phyloP scores from a whole-genome alignment of 1,140 invertebrate species.

The Plodia interpunctella region DNA sequence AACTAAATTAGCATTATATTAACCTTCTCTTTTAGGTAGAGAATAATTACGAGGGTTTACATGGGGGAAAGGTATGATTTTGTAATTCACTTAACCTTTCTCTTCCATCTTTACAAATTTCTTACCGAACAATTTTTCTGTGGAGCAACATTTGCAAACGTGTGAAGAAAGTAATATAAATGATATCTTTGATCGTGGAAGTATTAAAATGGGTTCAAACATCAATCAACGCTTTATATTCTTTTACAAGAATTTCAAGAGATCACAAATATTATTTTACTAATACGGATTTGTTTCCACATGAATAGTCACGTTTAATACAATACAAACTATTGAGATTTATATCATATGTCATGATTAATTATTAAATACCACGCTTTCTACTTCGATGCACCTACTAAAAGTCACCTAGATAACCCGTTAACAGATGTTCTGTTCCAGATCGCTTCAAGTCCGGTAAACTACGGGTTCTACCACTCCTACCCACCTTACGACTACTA shows the following conservation, averaged over 20 bases:
- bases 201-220: too few species aligned
- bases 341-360: too few species aligned
- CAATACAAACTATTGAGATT: too few species aligned
- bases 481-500: conserved; percentile 60
- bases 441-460: conserved; percentile 75
- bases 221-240: too few species aligned
- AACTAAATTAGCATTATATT: conserved; percentile 29
- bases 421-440: conserved; percentile 76
- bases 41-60: conserved; percentile 50
- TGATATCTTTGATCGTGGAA: too few species aligned
- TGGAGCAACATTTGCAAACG: too few species aligned
- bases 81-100: conserved; percentile 18
- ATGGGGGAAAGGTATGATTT: conserved; percentile 61
- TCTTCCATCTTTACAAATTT: not conserved
- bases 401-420: conserved; percentile 46
- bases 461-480: conserved; percentile 68
- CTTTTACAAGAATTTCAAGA: too few species aligned
- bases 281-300: too few species aligned
- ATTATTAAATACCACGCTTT: conserved; percentile 10
- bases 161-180: too few species aligned
- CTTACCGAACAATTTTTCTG: too few species aligned
- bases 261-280: too few species aligned
- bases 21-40: conserved; percentile 66
- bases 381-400: conserved; percentile 49
- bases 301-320: too few species aligned